Evolutionary conservation across 2,888 invertebrate genomes (phyloP).

Genomic region (Malthinus seriepunctatus): DNA sequence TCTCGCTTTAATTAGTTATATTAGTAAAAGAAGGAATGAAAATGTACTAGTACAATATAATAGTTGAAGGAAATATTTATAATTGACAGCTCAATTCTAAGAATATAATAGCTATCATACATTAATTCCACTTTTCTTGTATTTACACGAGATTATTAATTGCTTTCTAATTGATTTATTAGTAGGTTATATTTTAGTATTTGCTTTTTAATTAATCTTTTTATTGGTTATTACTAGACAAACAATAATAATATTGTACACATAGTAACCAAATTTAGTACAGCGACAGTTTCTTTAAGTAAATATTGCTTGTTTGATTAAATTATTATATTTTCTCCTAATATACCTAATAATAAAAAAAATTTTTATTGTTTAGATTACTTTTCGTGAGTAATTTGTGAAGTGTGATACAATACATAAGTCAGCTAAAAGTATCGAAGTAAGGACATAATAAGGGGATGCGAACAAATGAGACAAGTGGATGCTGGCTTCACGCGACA

Average conservation of each 20-base stretch:
- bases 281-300: too few species aligned
- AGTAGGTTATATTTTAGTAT: slow-evolving; percentile 31
- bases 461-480: slow-evolving; percentile 51
- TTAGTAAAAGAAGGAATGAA: slow-evolving; percentile 18
- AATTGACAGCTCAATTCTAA: slow-evolving; percentile 33
- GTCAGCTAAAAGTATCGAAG: slow-evolving; percentile 21
- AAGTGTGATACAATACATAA: slow-evolving; percentile 7
- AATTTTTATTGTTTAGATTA: too few species aligned
- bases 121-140: slow-evolving; percentile 39
- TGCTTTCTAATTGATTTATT: slow-evolving; percentile 53
- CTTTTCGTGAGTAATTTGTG: neutral
- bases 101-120: slow-evolving; percentile 31
- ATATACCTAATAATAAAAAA: too few species aligned
- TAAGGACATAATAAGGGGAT: slow-evolving; percentile 30
- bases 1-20: neutral
- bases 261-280: neutral
- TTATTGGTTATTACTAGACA: slow-evolving; percentile 15
- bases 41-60: slow-evolving; percentile 12
- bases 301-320: too few species aligned
- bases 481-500: slow-evolving; percentile 52
- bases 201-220: slow-evolving; percentile 31
- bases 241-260: neutral
- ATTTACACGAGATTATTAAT: slow-evolving; percentile 50
- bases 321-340: too few species aligned
- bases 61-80: slow-evolving; percentile 25